These are phyloP conservation scores for Ariopsis seemanni DNA, from an alignment of 2,113 vertebrate species.

Conservation along the genomic window DNA sequence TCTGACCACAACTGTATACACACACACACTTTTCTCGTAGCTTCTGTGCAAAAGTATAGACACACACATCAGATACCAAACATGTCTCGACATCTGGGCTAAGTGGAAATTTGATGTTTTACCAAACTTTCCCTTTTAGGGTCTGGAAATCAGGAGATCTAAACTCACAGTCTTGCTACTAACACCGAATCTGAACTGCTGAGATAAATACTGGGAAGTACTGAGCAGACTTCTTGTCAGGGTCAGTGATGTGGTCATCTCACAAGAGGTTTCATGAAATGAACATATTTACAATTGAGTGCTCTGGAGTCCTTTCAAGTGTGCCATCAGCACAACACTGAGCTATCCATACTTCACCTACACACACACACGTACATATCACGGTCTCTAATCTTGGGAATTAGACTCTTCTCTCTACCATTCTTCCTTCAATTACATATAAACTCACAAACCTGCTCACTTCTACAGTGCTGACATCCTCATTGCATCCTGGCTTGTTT, in stretches of 20 bases:
- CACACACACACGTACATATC: not conserved
- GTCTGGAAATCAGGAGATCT: not conserved
- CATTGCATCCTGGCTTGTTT: not conserved
- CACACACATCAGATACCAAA: not conserved
- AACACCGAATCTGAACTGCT: not conserved
- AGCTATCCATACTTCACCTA: no score
- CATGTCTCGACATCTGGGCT: not conserved
- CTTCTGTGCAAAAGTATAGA: not conserved
- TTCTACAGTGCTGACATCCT: not conserved
- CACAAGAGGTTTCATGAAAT: not conserved
- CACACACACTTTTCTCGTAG: no score
- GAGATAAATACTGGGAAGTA: not conserved
- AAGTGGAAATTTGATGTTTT: not conserved
- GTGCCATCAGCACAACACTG: no score
- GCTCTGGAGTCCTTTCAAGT: not conserved
- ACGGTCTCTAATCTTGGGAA: not conserved
- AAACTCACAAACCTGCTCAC: not conserved
- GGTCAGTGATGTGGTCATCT: not conserved
- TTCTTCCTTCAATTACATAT: no score
- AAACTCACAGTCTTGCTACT: not conserved
- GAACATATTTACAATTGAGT: not conserved
- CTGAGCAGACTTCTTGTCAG: not conserved
- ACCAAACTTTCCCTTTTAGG: not conserved
- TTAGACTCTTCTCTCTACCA: not conserved
- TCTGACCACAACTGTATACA: no score